A percentile compares a stretch with the other conserved stretches of the same genome.
Conservation (phyloP, 2,797 vertebrate genomes). For the Gadopsis bispinosus region DNA sequence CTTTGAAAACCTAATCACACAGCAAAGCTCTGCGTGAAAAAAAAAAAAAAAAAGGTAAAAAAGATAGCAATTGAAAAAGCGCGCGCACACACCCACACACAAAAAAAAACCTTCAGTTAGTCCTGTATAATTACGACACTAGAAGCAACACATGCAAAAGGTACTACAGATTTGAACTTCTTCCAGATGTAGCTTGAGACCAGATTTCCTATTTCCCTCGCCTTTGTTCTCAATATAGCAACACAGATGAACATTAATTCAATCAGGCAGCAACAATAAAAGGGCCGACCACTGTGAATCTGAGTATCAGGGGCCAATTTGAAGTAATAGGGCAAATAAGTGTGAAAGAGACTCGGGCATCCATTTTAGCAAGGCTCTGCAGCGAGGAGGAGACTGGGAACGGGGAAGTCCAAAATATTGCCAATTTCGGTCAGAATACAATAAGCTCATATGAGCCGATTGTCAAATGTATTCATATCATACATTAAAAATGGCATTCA, state of each 20-base stretch:
- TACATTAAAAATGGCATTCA: constrained; percentile 72
- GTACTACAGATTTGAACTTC: background rate
- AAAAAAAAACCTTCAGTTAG: background rate
- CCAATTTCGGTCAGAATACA: constrained; percentile 55
- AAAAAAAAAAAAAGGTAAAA: constrained; percentile 23
- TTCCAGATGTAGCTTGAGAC: constrained; percentile 6
- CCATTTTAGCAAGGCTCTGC: constrained; percentile 38
- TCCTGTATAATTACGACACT: background rate
- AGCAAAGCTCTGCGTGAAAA: constrained; percentile 58
- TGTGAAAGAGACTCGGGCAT: constrained; percentile 21
- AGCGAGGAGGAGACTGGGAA: constrained; percentile 14
- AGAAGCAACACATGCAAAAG: constrained; percentile 20
- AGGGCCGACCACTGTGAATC: constrained; percentile 21
- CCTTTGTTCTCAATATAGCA: constrained; percentile 31
- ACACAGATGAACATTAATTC: constrained; percentile 39
- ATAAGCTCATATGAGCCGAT: constrained; percentile 46
- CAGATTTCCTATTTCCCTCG: background rate
- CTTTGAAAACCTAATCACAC: constrained; percentile 78
- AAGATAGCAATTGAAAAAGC: constrained; percentile 15
- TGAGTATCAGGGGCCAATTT: constrained; percentile 50
- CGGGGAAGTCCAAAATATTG: constrained; percentile 37
- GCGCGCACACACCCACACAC: no score
- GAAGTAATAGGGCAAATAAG: constrained; percentile 57
- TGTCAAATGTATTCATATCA: constrained; percentile 70
- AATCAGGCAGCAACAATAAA: constrained; percentile 44